These are phyloP conservation scores for Portevinia maculata DNA, from an alignment of 2,888 invertebrate species.

Conservation along the genomic window DNA sequence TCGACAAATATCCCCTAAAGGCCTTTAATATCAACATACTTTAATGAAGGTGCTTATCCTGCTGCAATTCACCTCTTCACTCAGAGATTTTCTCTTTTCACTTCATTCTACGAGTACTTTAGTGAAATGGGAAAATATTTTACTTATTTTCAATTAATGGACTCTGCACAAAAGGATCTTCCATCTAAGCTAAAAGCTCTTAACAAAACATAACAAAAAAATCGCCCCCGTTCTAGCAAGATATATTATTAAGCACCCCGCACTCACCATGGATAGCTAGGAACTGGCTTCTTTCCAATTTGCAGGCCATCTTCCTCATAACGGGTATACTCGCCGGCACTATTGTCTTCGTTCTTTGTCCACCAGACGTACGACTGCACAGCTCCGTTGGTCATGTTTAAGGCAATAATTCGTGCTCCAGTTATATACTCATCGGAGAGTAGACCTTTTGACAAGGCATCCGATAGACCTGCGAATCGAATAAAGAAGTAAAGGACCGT, in stretches of 20 bases:
- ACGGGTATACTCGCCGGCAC: constrained; percentile 83
- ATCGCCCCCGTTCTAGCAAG: background rate
- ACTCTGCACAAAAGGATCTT: constrained; percentile 12
- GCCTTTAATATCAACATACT: constrained; percentile 4
- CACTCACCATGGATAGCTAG: constrained; percentile 88
- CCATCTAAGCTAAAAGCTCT: constrained; percentile 22
- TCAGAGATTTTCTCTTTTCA: background rate
- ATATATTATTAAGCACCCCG: constrained; percentile 8
- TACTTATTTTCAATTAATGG: constrained; percentile 42
- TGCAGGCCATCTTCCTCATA: constrained; percentile 84
- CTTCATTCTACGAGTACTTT: background rate
- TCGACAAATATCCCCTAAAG: background rate
- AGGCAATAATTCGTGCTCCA: constrained; percentile 85
- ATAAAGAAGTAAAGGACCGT: constrained; percentile 30
- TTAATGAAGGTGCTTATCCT: constrained; percentile 4
- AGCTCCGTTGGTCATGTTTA: constrained; percentile 86
- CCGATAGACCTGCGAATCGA: constrained; percentile 86
- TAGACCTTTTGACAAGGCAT: constrained; percentile 89
- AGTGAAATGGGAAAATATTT: constrained; percentile 37
- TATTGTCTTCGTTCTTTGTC: constrained; percentile 82
- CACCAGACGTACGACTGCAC: constrained; percentile 86
- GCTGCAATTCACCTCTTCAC: background rate
- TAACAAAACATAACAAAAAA: constrained; percentile 3
- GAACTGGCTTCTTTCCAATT: constrained; percentile 86
- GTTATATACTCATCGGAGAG: constrained; percentile 86